These are phyloP conservation scores for Carduelis carduelis DNA, from an alignment of 2,797 vertebrate genomes.

Conservation along the genomic window DNA sequence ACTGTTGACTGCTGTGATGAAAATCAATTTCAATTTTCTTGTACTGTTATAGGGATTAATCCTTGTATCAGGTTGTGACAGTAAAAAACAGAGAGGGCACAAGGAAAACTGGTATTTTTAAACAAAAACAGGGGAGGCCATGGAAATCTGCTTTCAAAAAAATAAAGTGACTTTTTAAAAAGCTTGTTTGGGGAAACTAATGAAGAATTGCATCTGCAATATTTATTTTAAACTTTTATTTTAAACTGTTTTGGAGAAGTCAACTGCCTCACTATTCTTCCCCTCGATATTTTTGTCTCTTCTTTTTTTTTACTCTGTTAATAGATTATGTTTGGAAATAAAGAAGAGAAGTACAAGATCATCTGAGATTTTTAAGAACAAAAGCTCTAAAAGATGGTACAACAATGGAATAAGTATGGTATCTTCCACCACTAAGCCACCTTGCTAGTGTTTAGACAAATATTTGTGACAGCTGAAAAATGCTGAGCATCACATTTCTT, in stretches of 20 bases:
- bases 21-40: slow-evolving; percentile 7
- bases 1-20: neutral
- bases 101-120: neutral
- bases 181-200: neutral
- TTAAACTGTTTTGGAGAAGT: neutral
- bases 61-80: neutral
- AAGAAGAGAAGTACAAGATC: neutral
- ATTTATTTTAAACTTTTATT: neutral
- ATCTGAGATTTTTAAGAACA: neutral
- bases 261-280: neutral
- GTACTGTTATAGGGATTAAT: neutral
- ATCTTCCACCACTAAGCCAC: neutral
- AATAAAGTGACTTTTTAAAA: neutral
- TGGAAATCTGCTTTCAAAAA: neutral
- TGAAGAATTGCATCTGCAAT: neutral
- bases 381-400: neutral
- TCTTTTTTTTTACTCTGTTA: neutral
- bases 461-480: neutral
- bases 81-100: neutral
- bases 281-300: neutral
- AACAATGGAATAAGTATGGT: neutral
- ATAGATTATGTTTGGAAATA: neutral
- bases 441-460: neutral
- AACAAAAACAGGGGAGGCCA: neutral
- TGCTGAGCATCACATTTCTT: neutral